phyloP scores from a whole-genome alignment of 2,888 invertebrate genomes.

The Dasypogon diadema region DNA sequence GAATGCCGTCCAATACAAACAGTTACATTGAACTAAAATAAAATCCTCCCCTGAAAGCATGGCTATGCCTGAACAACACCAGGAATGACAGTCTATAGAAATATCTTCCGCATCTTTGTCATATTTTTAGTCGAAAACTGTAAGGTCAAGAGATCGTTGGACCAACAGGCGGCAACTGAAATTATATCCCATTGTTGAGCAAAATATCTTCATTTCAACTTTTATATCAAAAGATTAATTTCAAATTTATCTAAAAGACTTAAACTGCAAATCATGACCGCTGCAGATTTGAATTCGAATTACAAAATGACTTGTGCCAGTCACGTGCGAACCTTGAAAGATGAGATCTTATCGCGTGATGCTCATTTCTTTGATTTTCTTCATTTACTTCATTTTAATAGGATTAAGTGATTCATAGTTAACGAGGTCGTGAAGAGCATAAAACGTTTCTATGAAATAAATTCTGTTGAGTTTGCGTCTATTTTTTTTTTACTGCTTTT shows the following conservation, averaged over 20 bases:
- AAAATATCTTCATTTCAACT: conserved; percentile 50
- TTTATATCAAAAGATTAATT: conserved; percentile 29
- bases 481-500: background rate
- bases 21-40: too few species aligned
- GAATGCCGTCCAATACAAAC: too few species aligned
- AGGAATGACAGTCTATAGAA: too few species aligned
- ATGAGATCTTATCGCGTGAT: conserved; percentile 50
- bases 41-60: too few species aligned
- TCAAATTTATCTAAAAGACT: conserved; percentile 24
- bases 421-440: conserved; percentile 47
- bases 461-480: conserved; percentile 11
- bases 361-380: conserved; percentile 39
- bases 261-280: conserved; percentile 45
- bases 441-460: conserved; percentile 23
- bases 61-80: too few species aligned
- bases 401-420: conserved; percentile 49
- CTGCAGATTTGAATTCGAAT: conserved; percentile 38
- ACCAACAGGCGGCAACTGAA: background rate
- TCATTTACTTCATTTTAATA: conserved; percentile 44
- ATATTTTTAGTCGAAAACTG: too few species aligned
- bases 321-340: conserved; percentile 52
- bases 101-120: too few species aligned
- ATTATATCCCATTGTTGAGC: conserved; percentile 40
- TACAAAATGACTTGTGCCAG: conserved; percentile 44
- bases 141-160: conserved; percentile 8